A percentile compares a stretch with the other conserved stretches of the same genome.
Conservation (phyloP, 2,888 invertebrate genomes). For the Digitonthophagus gazella region DNA sequence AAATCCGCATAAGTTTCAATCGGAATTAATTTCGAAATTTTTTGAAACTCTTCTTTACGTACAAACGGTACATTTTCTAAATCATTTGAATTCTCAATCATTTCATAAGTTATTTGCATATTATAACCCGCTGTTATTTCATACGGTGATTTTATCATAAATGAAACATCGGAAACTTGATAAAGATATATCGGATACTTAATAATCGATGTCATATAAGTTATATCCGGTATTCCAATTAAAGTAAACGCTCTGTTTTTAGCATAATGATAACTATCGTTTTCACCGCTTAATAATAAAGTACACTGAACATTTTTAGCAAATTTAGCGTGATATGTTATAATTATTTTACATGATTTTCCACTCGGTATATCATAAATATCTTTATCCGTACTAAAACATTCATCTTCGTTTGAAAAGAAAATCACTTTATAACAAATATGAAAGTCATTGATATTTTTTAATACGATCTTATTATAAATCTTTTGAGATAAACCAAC, state of each 20-base stretch:
- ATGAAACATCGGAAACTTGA: slow-evolving; percentile 14
- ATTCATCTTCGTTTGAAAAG: slow-evolving; percentile 38
- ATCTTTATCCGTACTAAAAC: slow-evolving; percentile 32
- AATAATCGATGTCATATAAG: slow-evolving; percentile 21
- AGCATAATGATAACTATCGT: slow-evolving; percentile 37
- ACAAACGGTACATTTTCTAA: neutral
- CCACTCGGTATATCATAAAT: slow-evolving; percentile 29
- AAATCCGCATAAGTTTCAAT: neutral
- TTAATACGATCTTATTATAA: slow-evolving; percentile 49
- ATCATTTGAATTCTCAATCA: neutral
- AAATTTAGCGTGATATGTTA: slow-evolving; percentile 40
- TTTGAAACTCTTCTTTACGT: neutral
- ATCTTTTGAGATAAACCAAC: slow-evolving; percentile 54
- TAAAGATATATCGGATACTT: slow-evolving; percentile 29
- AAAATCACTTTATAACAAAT: slow-evolving; percentile 40
- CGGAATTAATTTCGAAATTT: neutral
- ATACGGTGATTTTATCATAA: slow-evolving; percentile 19
- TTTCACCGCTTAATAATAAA: slow-evolving; percentile 42
- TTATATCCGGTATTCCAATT: slow-evolving; percentile 38
- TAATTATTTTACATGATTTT: slow-evolving; percentile 28
- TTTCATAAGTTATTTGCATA: neutral
- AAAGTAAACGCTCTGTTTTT: slow-evolving; percentile 39
- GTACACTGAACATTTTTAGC: slow-evolving; percentile 31
- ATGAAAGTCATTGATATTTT: slow-evolving; percentile 41
- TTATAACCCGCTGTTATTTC: neutral